phyloP scores from a whole-genome alignment of 2,113 vertebrate genomes.

The Oncorhynchus keta region DNA sequence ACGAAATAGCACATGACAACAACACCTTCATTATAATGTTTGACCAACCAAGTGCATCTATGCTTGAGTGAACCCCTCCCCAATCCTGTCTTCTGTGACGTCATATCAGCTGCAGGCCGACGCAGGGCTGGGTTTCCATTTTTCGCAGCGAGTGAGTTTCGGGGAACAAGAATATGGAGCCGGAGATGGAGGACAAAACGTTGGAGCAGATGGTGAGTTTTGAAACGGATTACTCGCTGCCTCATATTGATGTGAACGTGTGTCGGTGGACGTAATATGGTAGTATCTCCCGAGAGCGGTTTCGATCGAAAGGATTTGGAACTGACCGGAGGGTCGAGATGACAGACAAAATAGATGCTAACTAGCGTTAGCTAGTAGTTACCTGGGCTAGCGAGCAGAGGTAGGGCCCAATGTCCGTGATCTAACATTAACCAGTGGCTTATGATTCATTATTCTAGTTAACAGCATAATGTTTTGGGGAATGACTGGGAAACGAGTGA shows the following conservation, averaged over 20 bases:
- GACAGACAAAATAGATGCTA: slow-evolving; percentile 33
- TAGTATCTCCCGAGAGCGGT: not conserved
- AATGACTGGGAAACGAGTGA: slow-evolving; percentile 38
- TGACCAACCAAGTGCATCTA: slow-evolving; percentile 22
- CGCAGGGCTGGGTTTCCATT: slow-evolving; percentile 84
- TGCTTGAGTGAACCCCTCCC: not conserved
- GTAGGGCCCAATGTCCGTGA: slow-evolving; percentile 55
- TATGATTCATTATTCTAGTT: not conserved
- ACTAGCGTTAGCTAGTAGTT: not conserved
- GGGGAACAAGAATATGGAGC: slow-evolving; percentile 86
- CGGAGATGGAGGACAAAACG: slow-evolving; percentile 95
- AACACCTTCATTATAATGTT: slow-evolving; percentile 21
- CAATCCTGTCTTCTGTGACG: slow-evolving; percentile 50
- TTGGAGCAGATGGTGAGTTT: slow-evolving; percentile 91
- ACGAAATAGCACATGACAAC: not conserved
- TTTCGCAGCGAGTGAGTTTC: slow-evolving; percentile 75
- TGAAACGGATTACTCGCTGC: not conserved
- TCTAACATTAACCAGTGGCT: not conserved
- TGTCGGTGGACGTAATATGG: not conserved
- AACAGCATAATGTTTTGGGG: slow-evolving; percentile 4
- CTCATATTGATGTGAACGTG: not conserved
- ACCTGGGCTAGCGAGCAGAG: slow-evolving; percentile 58
- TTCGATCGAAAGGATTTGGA: slow-evolving; percentile 53
- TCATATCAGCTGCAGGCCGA: slow-evolving; percentile 73
- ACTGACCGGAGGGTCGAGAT: slow-evolving; percentile 47